These are phyloP conservation scores for Athene noctua DNA, from an alignment of 2,113 vertebrate species.

Conservation along the genomic window DNA sequence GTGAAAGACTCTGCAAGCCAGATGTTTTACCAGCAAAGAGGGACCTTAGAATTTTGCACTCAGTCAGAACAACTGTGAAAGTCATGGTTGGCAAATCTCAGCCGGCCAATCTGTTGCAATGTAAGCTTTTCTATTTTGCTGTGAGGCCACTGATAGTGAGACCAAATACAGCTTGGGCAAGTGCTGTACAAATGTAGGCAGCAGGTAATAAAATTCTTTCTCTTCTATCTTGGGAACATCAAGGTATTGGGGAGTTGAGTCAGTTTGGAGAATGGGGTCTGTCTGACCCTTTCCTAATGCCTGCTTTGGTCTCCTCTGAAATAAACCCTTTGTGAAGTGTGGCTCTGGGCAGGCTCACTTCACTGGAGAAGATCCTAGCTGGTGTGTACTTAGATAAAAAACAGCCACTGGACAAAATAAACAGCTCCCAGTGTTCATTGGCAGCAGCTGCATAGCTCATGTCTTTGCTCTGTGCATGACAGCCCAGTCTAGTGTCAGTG, in stretches of 20 bases:
- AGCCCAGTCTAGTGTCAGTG: background rate
- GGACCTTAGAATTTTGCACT: background rate
- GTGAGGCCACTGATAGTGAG: background rate
- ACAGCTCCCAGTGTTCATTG: background rate
- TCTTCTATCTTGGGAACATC: background rate
- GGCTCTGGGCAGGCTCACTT: background rate
- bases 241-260: background rate
- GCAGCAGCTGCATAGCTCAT: constrained; percentile 16
- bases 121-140: background rate
- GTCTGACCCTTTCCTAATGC: background rate
- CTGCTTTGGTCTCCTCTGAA: background rate
- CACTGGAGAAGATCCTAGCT: background rate
- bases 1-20: background rate
- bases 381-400: background rate
- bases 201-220: background rate
- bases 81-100: background rate
- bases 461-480: background rate
- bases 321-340: background rate
- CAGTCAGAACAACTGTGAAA: background rate
- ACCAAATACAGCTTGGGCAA: background rate
- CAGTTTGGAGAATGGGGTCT: background rate
- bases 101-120: background rate
- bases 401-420: background rate
- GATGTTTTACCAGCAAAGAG: background rate
- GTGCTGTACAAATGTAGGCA: background rate